Evolutionary conservation across 2,113 vertebrate species (phyloP).

Genomic region (Ascaphus truei): DNA sequence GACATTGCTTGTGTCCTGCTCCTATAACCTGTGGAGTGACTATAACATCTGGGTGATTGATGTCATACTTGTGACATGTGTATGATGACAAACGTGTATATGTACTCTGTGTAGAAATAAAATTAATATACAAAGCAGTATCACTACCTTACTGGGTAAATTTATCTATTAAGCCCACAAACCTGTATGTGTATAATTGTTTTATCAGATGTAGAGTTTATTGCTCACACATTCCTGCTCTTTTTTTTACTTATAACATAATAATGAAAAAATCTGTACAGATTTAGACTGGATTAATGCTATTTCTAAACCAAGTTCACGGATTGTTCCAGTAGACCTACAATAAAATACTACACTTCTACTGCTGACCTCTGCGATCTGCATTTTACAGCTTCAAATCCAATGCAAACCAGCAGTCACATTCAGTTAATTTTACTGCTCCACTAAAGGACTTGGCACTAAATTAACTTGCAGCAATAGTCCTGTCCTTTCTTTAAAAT

Average conservation of each 20-base stretch:
- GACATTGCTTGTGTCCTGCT: too few relatives aligned
- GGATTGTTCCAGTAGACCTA: not conserved
- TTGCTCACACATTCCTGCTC: too few relatives aligned
- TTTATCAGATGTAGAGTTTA: too few relatives aligned
- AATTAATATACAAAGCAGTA: too few relatives aligned
- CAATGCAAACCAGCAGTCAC: slow-evolving; percentile 1
- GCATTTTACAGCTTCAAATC: slow-evolving; percentile 10
- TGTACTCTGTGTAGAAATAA: too few relatives aligned
- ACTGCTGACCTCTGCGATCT: slow-evolving; percentile 27
- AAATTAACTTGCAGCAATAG: slow-evolving; percentile 11
- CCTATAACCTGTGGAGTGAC: too few relatives aligned
- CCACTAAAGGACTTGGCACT: slow-evolving; percentile 8
- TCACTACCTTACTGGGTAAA: too few relatives aligned
- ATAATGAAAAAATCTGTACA: not conserved
- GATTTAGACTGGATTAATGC: not conserved
- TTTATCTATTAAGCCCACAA: too few relatives aligned
- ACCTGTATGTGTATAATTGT: too few relatives aligned
- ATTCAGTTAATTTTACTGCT: slow-evolving; percentile 10
- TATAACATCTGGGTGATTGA: too few relatives aligned
- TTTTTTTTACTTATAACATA: not conserved
- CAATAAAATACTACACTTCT: not conserved
- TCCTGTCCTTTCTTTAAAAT: not conserved
- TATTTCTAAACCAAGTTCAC: not conserved
- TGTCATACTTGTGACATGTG: too few relatives aligned
- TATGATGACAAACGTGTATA: too few relatives aligned